phyloP scores from a whole-genome alignment of 2,113 vertebrate genomes.

The Atherinomorus stipes region DNA sequence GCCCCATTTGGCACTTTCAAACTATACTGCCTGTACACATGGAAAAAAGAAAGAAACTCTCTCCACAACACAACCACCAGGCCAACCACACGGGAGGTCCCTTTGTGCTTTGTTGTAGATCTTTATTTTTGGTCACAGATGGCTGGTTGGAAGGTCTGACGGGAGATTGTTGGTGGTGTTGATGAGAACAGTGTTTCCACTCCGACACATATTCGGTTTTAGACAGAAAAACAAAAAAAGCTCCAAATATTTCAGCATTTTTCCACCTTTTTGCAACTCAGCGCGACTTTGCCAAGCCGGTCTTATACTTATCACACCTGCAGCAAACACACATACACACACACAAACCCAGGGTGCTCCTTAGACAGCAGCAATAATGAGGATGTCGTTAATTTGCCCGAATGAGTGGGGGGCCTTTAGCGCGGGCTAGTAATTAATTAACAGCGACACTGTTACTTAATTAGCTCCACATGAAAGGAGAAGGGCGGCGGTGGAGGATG shows the following conservation, averaged over 20 bases:
- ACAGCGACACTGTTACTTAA: constrained; percentile 75
- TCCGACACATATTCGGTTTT: no score
- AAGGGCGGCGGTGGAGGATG: constrained; percentile 36
- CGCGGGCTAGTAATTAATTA: constrained; percentile 72
- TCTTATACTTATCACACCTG: constrained; percentile 34
- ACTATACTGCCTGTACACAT: constrained; percentile 10
- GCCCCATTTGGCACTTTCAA: constrained; percentile 50
- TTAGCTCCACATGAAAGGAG: constrained; percentile 76
- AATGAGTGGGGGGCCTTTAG: constrained; percentile 69
- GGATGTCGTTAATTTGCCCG: constrained; percentile 71
- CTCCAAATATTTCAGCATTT: not conserved
- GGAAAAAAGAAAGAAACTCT: constrained; percentile 19
- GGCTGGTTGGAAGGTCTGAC: constrained; percentile 28
- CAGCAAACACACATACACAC: constrained; percentile 27
- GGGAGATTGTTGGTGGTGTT: constrained; percentile 23
- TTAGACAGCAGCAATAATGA: constrained; percentile 72
- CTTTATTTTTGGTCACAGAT: constrained; percentile 56
- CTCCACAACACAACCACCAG: constrained; percentile 37
- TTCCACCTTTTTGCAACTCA: not conserved
- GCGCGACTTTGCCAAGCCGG: not conserved
- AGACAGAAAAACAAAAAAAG: constrained; percentile 1
- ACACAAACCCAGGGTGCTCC: constrained; percentile 50
- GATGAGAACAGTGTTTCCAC: not conserved
- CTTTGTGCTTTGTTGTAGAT: constrained; percentile 62
- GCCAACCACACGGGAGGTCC: constrained; percentile 51